Evolutionary conservation across 2,797 vertebrate species (phyloP).

Genomic region (Benthosema pterotum): DNA sequence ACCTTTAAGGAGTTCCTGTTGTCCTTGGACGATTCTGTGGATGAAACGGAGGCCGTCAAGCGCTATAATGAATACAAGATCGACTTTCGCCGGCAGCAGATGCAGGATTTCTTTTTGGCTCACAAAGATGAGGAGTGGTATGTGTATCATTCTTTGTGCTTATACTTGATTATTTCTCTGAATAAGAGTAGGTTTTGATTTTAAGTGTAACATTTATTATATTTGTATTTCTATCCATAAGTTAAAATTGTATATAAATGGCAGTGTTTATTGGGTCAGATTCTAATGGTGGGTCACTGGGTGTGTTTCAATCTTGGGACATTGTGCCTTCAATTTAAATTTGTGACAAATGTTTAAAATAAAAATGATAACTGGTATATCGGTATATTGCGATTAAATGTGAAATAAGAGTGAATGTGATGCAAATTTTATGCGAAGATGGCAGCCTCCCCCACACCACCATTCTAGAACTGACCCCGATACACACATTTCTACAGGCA

Average conservation of each 20-base stretch:
- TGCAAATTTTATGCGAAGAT: too few relatives aligned
- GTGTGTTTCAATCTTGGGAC: not conserved
- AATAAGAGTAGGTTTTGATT: not conserved
- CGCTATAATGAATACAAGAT: constrained; percentile 96
- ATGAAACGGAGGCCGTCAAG: constrained; percentile 93
- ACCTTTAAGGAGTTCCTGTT: constrained; percentile 94
- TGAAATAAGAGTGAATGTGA: too few relatives aligned
- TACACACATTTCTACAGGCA: not conserved
- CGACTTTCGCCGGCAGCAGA: constrained; percentile 94
- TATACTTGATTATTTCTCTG: constrained; percentile 12
- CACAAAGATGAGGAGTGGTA: constrained; percentile 98
- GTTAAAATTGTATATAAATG: constrained; percentile 10
- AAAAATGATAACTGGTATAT: too few relatives aligned
- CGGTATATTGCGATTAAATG: too few relatives aligned
- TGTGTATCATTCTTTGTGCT: constrained; percentile 53
- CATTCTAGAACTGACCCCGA: constrained; percentile 1
- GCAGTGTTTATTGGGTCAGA: constrained; percentile 13
- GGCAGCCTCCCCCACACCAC: constrained; percentile 1
- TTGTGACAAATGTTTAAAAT: too few relatives aligned
- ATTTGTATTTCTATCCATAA: constrained; percentile 9
- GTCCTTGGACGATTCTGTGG: constrained; percentile 92
- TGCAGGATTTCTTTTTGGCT: constrained; percentile 95
- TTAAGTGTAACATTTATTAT: constrained; percentile 9
- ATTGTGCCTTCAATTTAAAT: not conserved
- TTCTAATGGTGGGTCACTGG: constrained; percentile 18